phyloP scores from a whole-genome alignment of 2,888 invertebrate species.

The Electrophaes corylata region DNA sequence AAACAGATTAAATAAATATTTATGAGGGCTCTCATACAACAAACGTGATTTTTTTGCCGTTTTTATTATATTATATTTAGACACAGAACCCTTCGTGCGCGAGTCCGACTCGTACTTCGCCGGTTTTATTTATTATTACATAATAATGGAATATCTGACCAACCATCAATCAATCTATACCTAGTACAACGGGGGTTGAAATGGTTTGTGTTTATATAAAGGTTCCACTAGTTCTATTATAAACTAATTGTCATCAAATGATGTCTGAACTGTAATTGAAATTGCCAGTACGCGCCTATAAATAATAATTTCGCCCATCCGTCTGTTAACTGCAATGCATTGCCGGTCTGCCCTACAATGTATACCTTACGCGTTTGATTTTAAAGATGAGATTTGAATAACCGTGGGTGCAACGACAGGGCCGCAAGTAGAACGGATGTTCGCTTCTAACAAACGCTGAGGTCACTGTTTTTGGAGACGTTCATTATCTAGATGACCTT shows the following conservation, averaged over 20 bases:
- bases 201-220: no score
- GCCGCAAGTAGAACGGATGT: constrained; percentile 19
- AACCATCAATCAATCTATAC: no score
- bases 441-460: constrained; percentile 4
- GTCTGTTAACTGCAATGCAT: constrained; percentile 15
- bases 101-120: no score
- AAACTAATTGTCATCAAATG: constrained; percentile 5
- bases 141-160: no score
- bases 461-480: constrained; percentile 15
- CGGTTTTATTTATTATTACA: no score
- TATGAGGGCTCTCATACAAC: no score
- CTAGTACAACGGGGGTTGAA: no score
- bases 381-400: constrained; percentile 1
- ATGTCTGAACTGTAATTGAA: constrained; percentile 12
- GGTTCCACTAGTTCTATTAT: no score
- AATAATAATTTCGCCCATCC: constrained; percentile 15
- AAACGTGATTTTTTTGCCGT: no score
- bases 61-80: no score
- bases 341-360: background rate
- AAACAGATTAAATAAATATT: no score
- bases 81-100: no score
- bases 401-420: background rate
- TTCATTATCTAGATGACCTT: background rate
- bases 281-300: constrained; percentile 15
- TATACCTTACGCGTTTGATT: background rate